Evolutionary conservation across 2,113 vertebrate genomes (phyloP), one percentile per base, ranked within the genome.

Genomic region (Tachysurus fulvidraco): DNA sequence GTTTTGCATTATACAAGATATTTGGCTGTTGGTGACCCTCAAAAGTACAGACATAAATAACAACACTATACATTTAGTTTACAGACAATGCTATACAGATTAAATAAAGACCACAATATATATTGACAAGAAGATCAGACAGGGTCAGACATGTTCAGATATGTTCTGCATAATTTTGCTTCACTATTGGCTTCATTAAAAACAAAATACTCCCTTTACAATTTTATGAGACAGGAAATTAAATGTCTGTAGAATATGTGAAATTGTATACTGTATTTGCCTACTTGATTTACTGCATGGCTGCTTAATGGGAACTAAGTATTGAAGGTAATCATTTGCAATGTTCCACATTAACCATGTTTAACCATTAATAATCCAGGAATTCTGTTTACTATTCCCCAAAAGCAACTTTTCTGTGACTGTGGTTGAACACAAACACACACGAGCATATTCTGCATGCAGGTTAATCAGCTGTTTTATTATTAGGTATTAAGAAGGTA

Each of bases 321-420:
- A 23, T 46, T 84, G 23, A 57, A 67, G 55, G 11, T 67, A 67
- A 67, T 65, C 28, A 67, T 86, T 86, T 69, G 67, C 60, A 54
- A 5, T 2, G 25, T 6, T 79, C 46, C 59, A 79, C 28, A 67
- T 86, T 80, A 57, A n/a, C 0, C 16, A 69, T 16, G 73, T n/a
- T 80, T 36, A 25, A 44, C 50, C 30, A 79, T 79, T 86, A 80
- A 80, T 69, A 30, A n/a, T 80, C 21, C 50, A 81, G 13, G 25
- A 25, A 81, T 81, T 64, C 14, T 14, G 50, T 69, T 36, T 23
- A 44, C 23, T 73, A 17, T 57, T 82, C 5, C 11, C 17, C 19
- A 25, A 73, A 82, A 50, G 3, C 5, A 60, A 54, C 50, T 55
- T 2, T 25, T 54, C 74, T 71, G 30, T 81, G 77, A 44, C 23